Evolutionary conservation across 2,113 vertebrate species (phyloP).

Genomic region (Anguilla japonica): DNA sequence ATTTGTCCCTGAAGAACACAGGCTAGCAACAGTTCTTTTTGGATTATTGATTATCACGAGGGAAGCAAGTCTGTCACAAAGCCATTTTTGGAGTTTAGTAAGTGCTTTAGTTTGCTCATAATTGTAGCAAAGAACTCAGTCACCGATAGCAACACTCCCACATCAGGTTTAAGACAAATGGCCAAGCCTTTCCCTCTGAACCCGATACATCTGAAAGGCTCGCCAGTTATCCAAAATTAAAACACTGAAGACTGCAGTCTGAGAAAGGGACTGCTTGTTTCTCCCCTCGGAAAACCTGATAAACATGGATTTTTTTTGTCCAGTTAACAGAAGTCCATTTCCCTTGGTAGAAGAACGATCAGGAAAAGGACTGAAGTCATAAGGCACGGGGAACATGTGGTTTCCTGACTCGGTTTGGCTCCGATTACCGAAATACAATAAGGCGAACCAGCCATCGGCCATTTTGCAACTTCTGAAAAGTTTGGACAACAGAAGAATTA

Average conservation of each 20-base stretch:
- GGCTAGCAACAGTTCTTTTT: constrained; percentile 33
- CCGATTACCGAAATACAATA: constrained; percentile 20
- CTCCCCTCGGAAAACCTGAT: neutral
- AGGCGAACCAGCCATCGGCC: neutral
- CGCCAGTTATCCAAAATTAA: constrained; percentile 34
- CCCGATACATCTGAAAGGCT: constrained; percentile 2
- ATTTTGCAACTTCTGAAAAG: neutral
- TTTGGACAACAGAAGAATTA: neutral
- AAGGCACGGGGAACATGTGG: constrained; percentile 62
- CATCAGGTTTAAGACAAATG: constrained; percentile 25
- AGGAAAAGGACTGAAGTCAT: constrained; percentile 59
- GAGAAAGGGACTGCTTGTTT: constrained; percentile 15
- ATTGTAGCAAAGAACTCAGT: constrained; percentile 13
- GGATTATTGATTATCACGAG: constrained; percentile 24
- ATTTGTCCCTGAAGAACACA: constrained; percentile 21
- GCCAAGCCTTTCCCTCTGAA: neutral
- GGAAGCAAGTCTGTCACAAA: constrained; percentile 29
- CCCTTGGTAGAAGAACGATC: constrained; percentile 27
- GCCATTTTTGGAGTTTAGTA: constrained; percentile 17
- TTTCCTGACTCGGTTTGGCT: constrained; percentile 43
- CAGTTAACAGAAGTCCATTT: constrained; percentile 29
- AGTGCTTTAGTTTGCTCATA: constrained; percentile 8
- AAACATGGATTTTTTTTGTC: neutral
- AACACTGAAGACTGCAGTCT: constrained; percentile 3
- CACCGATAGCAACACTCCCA: constrained; percentile 14